Evolutionary conservation across 2,888 invertebrate species (phyloP).

Genomic region (Platynereis dumerilii): DNA sequence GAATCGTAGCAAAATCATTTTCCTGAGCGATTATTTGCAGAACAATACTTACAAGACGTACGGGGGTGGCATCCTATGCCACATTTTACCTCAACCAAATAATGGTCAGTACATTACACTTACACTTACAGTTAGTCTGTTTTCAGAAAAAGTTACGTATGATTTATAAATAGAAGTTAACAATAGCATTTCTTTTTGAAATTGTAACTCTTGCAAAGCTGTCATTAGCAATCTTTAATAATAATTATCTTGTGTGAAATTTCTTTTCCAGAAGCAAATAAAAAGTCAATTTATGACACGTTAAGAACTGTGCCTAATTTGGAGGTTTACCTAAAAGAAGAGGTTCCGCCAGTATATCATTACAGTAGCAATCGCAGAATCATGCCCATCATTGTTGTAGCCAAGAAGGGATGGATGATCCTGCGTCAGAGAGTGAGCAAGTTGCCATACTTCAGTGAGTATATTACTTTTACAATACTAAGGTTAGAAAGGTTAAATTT

Average conservation of each 20-base stretch:
- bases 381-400: slow-evolving; percentile 48
- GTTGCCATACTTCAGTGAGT: no score
- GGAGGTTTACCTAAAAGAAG: slow-evolving; percentile 52
- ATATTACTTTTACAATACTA: no score
- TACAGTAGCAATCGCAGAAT: slow-evolving; percentile 57
- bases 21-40: slow-evolving; percentile 30
- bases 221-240: no score
- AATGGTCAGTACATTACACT: no score
- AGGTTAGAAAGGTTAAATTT: no score
- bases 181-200: no score
- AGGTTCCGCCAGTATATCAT: slow-evolving; percentile 57
- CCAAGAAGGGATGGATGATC: slow-evolving; percentile 43
- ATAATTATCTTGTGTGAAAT: no score
- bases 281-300: slow-evolving; percentile 23
- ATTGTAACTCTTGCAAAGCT: no score
- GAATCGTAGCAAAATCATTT: slow-evolving; percentile 42
- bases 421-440: no score
- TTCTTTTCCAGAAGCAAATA: slow-evolving; percentile 14
- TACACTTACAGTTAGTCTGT: no score
- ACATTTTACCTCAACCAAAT: neutral
- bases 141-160: no score
- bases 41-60: slow-evolving; percentile 15
- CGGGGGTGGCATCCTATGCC: neutral
- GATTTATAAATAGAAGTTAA: no score
- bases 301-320: slow-evolving; percentile 39